Conservation (phyloP, 2,797 vertebrate species). For the Sebastes taczanowskii region DNA sequence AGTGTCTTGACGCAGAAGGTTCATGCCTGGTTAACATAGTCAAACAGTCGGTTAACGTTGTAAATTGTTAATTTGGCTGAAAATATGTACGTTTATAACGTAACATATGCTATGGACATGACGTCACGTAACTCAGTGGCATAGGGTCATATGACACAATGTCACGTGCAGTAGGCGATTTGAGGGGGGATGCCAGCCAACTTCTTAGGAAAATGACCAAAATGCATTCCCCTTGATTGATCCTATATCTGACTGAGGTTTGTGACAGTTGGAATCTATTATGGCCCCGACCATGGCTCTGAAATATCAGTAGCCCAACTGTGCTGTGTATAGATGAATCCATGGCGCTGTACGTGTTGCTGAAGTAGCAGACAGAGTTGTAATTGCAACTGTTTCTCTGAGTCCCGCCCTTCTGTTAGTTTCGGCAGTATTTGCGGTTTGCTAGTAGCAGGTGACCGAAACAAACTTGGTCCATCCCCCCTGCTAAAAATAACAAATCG, state of each 20-base stretch:
- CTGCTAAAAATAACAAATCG: neutral
- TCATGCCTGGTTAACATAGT: neutral
- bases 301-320: too few relatives aligned
- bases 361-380: neutral
- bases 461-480: neutral
- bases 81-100: neutral
- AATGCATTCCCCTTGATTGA: too few relatives aligned
- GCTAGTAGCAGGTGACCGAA: neutral
- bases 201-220: too few relatives aligned
- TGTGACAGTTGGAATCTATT: too few relatives aligned
- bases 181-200: too few relatives aligned
- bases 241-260: too few relatives aligned
- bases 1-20: neutral
- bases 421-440: neutral
- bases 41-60: neutral
- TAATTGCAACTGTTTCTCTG: neutral
- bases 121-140: neutral
- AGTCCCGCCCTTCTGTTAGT: neutral
- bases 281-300: too few relatives aligned
- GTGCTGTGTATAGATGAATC: too few relatives aligned
- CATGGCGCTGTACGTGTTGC: neutral
- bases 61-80: neutral
- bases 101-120: neutral
- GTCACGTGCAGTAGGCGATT: too few relatives aligned
- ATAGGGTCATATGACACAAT: too few relatives aligned